Evolutionary conservation across 2,888 invertebrate genomes (phyloP).

Genomic region (Sialis fuliginosa): DNA sequence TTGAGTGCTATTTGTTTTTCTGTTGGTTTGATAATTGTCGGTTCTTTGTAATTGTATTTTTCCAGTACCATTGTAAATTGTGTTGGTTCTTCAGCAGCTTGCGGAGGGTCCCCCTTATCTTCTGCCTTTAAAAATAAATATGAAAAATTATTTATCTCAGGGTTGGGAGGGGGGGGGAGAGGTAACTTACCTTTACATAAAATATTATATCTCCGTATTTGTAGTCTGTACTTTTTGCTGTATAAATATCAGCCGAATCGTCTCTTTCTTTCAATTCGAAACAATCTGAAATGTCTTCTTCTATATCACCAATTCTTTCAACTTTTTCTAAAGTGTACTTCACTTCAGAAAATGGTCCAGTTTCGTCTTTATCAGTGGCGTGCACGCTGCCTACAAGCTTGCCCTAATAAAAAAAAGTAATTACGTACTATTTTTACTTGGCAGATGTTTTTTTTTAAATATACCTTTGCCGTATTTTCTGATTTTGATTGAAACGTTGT

Average conservation of each 20-base stretch:
- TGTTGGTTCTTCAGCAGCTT: constrained; percentile 16
- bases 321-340: constrained; percentile 25
- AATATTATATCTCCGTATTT: constrained; percentile 39
- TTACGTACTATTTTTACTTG: constrained; percentile 3
- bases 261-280: constrained; percentile 12
- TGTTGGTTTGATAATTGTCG: constrained; percentile 33
- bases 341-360: constrained; percentile 29
- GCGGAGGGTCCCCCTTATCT: constrained; percentile 32
- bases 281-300: constrained; percentile 7
- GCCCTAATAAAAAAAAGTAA: constrained; percentile 18
- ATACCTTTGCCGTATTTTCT: constrained; percentile 12
- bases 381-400: constrained; percentile 18
- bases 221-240: constrained; percentile 27
- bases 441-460: background rate
- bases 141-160: background rate
- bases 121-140: constrained; percentile 26
- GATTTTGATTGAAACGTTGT: background rate
- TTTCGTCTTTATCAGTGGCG: constrained; percentile 21
- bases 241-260: constrained; percentile 24
- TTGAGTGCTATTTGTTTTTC: background rate
- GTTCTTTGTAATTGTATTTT: constrained; percentile 39
- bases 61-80: constrained; percentile 24
- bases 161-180: too few relatives aligned
- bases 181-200: constrained; percentile 27
- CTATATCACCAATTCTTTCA: constrained; percentile 5